Evolutionary conservation across 2,888 invertebrate species (phyloP), one percentile per base, ranked within the genome.

Genomic region (Trichopria drosophilae): DNA sequence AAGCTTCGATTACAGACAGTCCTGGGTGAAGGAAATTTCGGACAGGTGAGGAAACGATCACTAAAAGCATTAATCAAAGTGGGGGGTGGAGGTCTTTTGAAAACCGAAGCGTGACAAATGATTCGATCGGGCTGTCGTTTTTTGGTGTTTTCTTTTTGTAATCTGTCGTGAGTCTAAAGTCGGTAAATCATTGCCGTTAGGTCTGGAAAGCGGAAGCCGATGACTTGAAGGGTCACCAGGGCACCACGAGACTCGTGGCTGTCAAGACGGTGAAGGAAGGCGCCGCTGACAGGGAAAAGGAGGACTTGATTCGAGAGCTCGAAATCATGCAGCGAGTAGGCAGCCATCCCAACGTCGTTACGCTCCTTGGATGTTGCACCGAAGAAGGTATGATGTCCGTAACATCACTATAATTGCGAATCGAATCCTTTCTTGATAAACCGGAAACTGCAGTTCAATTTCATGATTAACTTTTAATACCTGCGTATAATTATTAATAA

Each of bases 201-300:
- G 90, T 90, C 13, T 90, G 90, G 88, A 88, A 89, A 76, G 90
- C 90, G 3, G 88, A 90, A 73, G 90, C 90, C 1, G 87, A 89
- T 62, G 88, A 89, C 65, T 77, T 90, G 47, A 84, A 84, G 36
- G 88, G 87, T 1, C 87, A 87, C 65, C 83, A 86, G 58, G 88
- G 88, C 0, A 80, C 88, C 53, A 88, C 89, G 15, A 79, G 88
- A 50, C 81, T 88, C 54, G 91, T 91, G n/a, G 91, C 91, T 4
- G 90, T 91, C 6, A 91, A 91, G 73, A 88, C 85, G 7, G 86
- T 89, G 45, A 87, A 90, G 67, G 88, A 87, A 60, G 85, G 86
- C 28, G 88, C 89, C 6, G 84, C 87, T 13, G 85, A 86, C 60
- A 84, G 86, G 55, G 90, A 90, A 62, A 87, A 88, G 64, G 86